Base-by-base conservation (phyloP, 2,113 vertebrate genomes). In the Clarias magur region DNA sequence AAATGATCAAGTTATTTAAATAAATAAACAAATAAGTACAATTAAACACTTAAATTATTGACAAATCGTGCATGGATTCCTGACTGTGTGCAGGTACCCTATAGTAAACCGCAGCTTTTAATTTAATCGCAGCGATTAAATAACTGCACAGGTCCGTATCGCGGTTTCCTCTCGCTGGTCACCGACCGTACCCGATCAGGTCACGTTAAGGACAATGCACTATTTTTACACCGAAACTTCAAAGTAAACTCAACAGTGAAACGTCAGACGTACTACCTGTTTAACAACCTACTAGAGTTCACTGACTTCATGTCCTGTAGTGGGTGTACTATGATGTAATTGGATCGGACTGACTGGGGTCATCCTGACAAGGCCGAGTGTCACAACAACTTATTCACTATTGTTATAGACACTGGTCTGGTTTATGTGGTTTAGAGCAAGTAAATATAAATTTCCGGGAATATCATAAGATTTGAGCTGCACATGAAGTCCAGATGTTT, bases 211-310 rank as follows among this genome's bases (percentile, higher is more conserved):
- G 56, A 81, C 11, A 21, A 23, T 19, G 42, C 3, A 67, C 63
- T 11, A 67, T 21, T 54, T 67, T 83, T 53, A 65, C 48, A 56
- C 34, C n/a, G 10, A 68, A 53, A 68, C 63, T 27, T 9, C 70
- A 73, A 73, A 73, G 70, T 73, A 73, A 73, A 73, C 70, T 38
- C 38, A 21, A 75, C 9, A 75, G 83, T 4, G 23, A 34, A 84
- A 62, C 34, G 15, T 83, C 63, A 70, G 21, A 34, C 15, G 10
- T 34, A 15, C 15, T 59, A 54, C 53, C 67, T 70, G 48, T 57
- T 59, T 21, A 60, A 75, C 34, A 73, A 30, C 0, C 68, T 75
- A 15, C 23, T 23, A 72, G 30, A 1, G 63, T 70, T 86, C 48
- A 70, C 30, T n/a, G 56, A 62, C 68, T 62, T 60, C 67, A 57